Conservation (phyloP, 2,888 invertebrate species). For the Hirtodrosophila alboralis region DNA sequence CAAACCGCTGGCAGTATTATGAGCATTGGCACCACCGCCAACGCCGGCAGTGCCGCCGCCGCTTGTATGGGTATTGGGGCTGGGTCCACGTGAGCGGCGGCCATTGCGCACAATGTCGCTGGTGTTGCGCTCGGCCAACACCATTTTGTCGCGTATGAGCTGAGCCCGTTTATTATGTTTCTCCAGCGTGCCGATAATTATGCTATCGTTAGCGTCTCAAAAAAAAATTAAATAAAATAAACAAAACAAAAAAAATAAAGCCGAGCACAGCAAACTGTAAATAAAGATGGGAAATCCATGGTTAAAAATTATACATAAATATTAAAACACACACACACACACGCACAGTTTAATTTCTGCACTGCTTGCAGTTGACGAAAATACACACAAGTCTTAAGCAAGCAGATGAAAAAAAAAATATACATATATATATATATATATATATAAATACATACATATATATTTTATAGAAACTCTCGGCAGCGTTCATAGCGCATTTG, state of each 20-base stretch:
- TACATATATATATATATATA: no score
- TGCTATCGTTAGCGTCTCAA: conserved; percentile 28
- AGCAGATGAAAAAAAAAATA: conserved; percentile 17
- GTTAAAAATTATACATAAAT: no score
- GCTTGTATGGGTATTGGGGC: conserved; percentile 90
- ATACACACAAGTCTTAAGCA: conserved; percentile 20
- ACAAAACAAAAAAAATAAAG: no score
- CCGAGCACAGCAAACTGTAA: conserved; percentile 29
- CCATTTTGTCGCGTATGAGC: conserved; percentile 87
- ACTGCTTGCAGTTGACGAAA: background rate
- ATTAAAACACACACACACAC: no score
- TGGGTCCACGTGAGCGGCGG: conserved; percentile 94
- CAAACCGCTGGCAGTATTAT: conserved; percentile 45
- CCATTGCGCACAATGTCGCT: conserved; percentile 92
- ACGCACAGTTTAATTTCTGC: no score
- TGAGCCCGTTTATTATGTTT: conserved; percentile 81
- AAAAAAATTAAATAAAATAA: no score
- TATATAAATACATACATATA: no score
- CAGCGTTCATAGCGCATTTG: conserved; percentile 46
- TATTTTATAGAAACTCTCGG: conserved; percentile 68
- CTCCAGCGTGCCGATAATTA: conserved; percentile 70
- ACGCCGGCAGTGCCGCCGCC: conserved; percentile 38
- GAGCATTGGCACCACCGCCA: conserved; percentile 43
- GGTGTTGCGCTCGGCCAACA: conserved; percentile 93
- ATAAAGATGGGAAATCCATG: background rate